phyloP scores from a whole-genome alignment of 2,888 invertebrate species.

The Podotricha telesiphe region DNA sequence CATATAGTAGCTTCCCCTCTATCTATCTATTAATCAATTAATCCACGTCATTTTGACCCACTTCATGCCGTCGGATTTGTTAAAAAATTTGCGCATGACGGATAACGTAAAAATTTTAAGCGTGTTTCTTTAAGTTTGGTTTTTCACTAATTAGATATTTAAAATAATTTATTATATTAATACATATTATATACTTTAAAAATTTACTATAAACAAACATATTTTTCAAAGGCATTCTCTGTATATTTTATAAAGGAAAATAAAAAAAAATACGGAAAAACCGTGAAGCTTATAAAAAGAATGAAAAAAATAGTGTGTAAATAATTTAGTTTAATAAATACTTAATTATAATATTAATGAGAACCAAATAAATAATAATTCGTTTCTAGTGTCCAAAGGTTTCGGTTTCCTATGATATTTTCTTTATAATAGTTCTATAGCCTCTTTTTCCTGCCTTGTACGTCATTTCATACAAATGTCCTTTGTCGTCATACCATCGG shows the following conservation, averaged over 20 bases:
- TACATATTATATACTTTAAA: too few relatives aligned
- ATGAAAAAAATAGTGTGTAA: constrained; percentile 10
- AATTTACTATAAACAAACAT: neutral
- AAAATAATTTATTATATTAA: too few relatives aligned
- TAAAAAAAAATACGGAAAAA: too few relatives aligned
- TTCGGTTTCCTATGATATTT: constrained; percentile 55
- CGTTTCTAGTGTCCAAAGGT: constrained; percentile 53
- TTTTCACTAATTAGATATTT: too few relatives aligned
- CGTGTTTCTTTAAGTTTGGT: too few relatives aligned
- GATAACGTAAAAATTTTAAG: too few relatives aligned
- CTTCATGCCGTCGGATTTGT: too few relatives aligned
- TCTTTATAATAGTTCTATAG: constrained; percentile 75
- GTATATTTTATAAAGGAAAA: neutral
- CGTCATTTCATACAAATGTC: constrained; percentile 78
- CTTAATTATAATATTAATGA: constrained; percentile 35
- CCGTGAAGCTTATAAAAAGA: too few relatives aligned
- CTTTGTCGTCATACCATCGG: constrained; percentile 76
- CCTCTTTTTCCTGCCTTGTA: constrained; percentile 80
- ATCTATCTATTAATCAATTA: too few relatives aligned
- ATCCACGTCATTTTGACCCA: too few relatives aligned
- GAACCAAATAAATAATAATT: constrained; percentile 47
- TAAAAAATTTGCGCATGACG: too few relatives aligned
- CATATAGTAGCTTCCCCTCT: too few relatives aligned
- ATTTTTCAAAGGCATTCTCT: neutral
- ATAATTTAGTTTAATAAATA: constrained; percentile 50